phyloP scores from a whole-genome alignment of 2,888 invertebrate species.

The Phalera bucephala region DNA sequence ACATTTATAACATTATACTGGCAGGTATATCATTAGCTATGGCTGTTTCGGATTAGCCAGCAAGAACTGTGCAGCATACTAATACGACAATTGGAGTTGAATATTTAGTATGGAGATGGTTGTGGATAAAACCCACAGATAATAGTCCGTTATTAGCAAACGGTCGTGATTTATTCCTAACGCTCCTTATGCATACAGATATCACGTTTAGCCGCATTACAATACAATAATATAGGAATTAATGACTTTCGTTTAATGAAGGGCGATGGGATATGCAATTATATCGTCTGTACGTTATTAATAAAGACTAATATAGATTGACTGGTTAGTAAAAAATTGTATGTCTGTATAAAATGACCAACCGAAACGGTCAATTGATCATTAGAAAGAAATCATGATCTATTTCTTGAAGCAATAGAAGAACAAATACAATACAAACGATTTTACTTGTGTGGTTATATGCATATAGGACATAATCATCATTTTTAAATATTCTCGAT shows the following conservation, averaged over 20 bases:
- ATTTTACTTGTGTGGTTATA: no score
- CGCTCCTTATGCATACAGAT: conserved; percentile 37
- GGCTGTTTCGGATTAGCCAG: conserved; percentile 36
- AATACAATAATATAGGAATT: background rate
- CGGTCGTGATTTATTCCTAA: conserved; percentile 40
- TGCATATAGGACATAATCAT: no score
- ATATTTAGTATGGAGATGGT: conserved; percentile 36
- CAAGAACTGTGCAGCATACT: conserved; percentile 38
- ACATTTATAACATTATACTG: conserved; percentile 14
- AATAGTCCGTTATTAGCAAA: conserved; percentile 46
- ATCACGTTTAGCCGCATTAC: conserved; percentile 13
- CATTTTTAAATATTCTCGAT: no score
- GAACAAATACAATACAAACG: no score
- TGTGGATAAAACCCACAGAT: conserved; percentile 22
- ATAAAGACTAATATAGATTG: no score
- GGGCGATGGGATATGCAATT: no score
- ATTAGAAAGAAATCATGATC: no score
- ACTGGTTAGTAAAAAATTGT: no score
- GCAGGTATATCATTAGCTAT: conserved; percentile 20
- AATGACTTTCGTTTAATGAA: background rate
- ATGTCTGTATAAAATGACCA: no score
- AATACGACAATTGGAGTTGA: conserved; percentile 33
- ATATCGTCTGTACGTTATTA: no score
- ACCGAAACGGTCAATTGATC: no score
- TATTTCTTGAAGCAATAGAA: no score